Base-by-base conservation (phyloP, 2,113 vertebrate genomes). In the Lucifuga dentata region DNA sequence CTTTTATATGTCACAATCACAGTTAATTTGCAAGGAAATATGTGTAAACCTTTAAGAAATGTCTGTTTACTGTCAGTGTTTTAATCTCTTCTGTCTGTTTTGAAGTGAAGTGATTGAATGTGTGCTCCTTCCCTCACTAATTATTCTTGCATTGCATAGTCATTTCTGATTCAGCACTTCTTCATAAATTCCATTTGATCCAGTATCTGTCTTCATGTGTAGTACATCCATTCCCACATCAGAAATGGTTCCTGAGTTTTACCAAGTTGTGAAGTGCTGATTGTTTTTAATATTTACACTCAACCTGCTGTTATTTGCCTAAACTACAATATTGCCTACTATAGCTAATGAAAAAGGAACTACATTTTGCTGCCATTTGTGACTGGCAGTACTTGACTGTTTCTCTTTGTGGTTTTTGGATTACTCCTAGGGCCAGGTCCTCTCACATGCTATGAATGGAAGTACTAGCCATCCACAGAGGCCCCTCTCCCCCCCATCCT, bases 401-500 rank as follows among this genome's bases (percentile, higher is more conserved):
- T 2, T 63, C 57, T 73, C 51, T 51, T 80, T 63, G 51, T 74
- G 81, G 35, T 12, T 77, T 84, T 85, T 90, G 81, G 90, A 23
- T 91, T 84, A 81, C 86, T 68, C 76, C 20, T 88, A 98, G 96
- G 94, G 94, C 89, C 95, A 95, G 90, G 88, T 97, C 55, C 83
- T 91, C 53, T 86, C 84, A 56, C 80, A 89, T 78, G 93, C 95
- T 33, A 93, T 98, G 91, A 99, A 99, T 84, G 98, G 98, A 76
- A 95, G 89, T 71, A 73, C 92, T 48, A 91, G 90, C 45, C 92
- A 92, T 80, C 93, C 94, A 61, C 95, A 95, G 82, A 94, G 96
- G 82, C 93, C 96, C 39, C 94, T 97, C 84, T 97, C 96, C 70
- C 95, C 97, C 29, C 93, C 94, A 9, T 92, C 93, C 3, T 96